phyloP scores from a whole-genome alignment of 2,888 invertebrate species.

The Nomada fabriciana region DNA sequence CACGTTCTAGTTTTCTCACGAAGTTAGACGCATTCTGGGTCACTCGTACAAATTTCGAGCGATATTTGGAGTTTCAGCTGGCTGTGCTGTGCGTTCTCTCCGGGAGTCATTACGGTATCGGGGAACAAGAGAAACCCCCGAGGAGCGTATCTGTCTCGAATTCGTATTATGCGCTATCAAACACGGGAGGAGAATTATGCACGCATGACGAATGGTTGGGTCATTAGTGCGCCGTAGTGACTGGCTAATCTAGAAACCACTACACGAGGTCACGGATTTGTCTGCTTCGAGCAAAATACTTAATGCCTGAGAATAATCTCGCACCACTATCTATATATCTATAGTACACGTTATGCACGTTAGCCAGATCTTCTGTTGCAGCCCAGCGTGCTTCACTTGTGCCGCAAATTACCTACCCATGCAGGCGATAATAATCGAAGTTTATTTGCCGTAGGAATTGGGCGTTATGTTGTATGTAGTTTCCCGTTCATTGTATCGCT shows the following conservation, averaged over 20 bases:
- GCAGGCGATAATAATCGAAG: conserved; percentile 25
- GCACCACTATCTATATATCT: not conserved
- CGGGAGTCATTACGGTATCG: conserved; percentile 27
- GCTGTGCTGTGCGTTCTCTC: too few relatives aligned
- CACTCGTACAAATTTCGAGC: conserved; percentile 48
- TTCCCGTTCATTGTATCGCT: conserved; percentile 18
- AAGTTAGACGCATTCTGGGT: conserved; percentile 62
- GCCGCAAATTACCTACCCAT: conserved; percentile 25
- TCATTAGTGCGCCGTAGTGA: conserved; percentile 42
- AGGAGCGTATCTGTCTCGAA: not conserved
- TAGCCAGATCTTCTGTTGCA: not conserved
- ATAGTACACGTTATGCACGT: not conserved
- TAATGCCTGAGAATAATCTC: conserved; percentile 17
- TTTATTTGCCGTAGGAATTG: conserved; percentile 18
- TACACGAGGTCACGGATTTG: conserved; percentile 23
- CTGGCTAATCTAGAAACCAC: conserved; percentile 52
- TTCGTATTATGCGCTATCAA: conserved; percentile 32
- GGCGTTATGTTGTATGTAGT: conserved; percentile 10
- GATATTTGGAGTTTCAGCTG: conserved; percentile 15
- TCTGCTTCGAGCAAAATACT: conserved; percentile 9
- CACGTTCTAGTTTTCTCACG: conserved; percentile 58
- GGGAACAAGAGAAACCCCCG: conserved; percentile 5
- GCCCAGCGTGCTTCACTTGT: conserved; percentile 10
- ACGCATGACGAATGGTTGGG: conserved; percentile 45
- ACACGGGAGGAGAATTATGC: conserved; percentile 39